A percentile compares a stretch with the other conserved stretches of the same genome.
These are phyloP conservation scores for Narcine bancroftii DNA, from an alignment of 2,113 vertebrate species.

Conservation along the genomic window DNA sequence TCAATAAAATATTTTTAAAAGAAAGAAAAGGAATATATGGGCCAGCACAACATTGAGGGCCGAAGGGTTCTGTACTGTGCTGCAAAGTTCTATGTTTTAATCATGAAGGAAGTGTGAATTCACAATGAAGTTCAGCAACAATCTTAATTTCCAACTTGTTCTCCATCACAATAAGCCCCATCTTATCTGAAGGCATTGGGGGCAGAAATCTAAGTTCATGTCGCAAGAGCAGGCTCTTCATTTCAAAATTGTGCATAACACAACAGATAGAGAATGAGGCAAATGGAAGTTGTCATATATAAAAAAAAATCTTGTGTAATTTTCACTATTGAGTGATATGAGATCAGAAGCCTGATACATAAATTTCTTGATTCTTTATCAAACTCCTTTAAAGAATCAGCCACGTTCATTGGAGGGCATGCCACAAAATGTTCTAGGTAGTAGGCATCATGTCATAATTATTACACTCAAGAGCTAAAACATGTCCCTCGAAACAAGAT, in stretches of 20 bases:
- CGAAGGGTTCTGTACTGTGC: no score
- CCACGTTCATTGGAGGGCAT: background rate
- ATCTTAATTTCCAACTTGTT: background rate
- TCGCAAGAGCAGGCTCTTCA: background rate
- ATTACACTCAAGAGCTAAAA: background rate
- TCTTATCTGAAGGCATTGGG: background rate
- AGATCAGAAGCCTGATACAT: background rate
- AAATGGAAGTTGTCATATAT: background rate
- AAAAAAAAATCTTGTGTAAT: background rate
- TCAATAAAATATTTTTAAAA: no score
- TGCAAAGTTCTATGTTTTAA: no score
- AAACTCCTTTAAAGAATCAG: background rate
- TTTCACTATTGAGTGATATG: background rate
- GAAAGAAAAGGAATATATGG: no score
- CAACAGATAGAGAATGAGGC: background rate
- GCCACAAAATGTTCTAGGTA: background rate
- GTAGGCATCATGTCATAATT: no score
- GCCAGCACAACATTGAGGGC: no score
- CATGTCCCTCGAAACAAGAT: background rate
- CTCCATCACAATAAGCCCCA: background rate
- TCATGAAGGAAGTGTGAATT: background rate
- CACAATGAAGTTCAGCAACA: background rate
- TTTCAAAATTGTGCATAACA: background rate
- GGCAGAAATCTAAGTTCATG: background rate
- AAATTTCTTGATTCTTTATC: background rate